A percentile compares a stretch with the other conserved stretches of the same genome.
These are phyloP conservation scores for Hemithea aestivaria DNA, from an alignment of 2,888 invertebrate species.

Conservation along the genomic window DNA sequence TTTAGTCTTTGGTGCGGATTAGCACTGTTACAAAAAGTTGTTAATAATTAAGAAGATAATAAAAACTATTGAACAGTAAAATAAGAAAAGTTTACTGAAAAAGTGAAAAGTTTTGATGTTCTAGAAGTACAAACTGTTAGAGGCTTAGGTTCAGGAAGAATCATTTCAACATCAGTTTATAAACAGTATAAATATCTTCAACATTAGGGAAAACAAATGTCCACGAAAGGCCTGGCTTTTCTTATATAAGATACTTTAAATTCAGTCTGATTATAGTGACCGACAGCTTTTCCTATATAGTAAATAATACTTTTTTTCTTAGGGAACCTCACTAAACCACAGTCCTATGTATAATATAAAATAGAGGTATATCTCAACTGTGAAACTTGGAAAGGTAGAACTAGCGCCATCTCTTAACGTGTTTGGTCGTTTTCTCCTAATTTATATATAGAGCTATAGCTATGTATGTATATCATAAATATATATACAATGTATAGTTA, in stretches of 20 bases:
- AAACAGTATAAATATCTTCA: too few relatives aligned
- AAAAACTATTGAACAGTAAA: conserved; percentile 4
- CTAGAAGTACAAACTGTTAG: conserved; percentile 15
- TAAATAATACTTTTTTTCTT: conserved; percentile 6
- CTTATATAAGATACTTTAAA: conserved; percentile 15
- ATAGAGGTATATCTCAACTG: too few relatives aligned
- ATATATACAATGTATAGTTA: too few relatives aligned
- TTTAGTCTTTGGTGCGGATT: conserved; percentile 2
- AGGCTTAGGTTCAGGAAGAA: conserved; percentile 14
- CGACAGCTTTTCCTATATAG: conserved; percentile 14
- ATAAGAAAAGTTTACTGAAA: neutral
- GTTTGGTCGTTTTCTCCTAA: too few relatives aligned
- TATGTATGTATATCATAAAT: too few relatives aligned
- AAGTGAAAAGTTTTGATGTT: neutral
- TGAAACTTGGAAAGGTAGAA: too few relatives aligned
- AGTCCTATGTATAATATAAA: too few relatives aligned
- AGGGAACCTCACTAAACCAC: neutral
- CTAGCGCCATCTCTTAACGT: too few relatives aligned
- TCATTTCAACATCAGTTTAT: conserved; percentile 16
- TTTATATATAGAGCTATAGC: too few relatives aligned
- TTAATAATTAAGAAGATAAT: conserved; percentile 2
- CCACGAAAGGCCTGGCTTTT: too few relatives aligned
- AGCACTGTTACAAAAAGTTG: neutral
- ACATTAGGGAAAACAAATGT: too few relatives aligned
- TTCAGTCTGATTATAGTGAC: conserved; percentile 15